phyloP scores from a whole-genome alignment of 2,797 vertebrate species.

The Alauda arvensis region DNA sequence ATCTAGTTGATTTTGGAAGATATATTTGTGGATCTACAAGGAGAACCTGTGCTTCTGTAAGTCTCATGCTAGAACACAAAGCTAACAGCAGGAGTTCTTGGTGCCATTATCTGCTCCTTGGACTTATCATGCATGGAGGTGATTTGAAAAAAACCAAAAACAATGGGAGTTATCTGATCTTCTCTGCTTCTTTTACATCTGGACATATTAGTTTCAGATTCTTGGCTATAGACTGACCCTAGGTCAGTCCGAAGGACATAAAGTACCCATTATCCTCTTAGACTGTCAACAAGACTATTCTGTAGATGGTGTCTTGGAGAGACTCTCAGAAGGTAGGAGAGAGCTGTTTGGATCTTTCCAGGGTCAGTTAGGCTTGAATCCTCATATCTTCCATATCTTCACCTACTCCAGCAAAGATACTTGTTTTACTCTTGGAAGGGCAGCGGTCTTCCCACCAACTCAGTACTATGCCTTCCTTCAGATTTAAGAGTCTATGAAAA shows the following conservation, averaged over 20 bases:
- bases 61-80: not conserved
- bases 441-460: not conserved
- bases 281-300: not conserved
- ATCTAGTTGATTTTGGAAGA: not conserved
- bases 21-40: not conserved
- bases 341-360: not conserved
- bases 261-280: not conserved
- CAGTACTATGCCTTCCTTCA: not conserved
- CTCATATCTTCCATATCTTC: not conserved
- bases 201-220: not conserved
- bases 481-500: not conserved
- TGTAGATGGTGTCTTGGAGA: not conserved
- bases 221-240: not conserved
- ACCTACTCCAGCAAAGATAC: not conserved
- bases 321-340: not conserved
- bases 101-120: not conserved
- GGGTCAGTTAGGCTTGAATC: accelerated
- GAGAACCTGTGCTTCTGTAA: not conserved
- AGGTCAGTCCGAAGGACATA: not conserved
- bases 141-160: not conserved
- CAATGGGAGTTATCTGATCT: not conserved
- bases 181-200: not conserved
- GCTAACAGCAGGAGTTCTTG: not conserved
- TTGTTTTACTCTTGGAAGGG: not conserved
- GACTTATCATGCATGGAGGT: not conserved